Evolutionary conservation across 2,113 vertebrate species (phyloP).

Genomic region (Dasyurus viverrinus): DNA sequence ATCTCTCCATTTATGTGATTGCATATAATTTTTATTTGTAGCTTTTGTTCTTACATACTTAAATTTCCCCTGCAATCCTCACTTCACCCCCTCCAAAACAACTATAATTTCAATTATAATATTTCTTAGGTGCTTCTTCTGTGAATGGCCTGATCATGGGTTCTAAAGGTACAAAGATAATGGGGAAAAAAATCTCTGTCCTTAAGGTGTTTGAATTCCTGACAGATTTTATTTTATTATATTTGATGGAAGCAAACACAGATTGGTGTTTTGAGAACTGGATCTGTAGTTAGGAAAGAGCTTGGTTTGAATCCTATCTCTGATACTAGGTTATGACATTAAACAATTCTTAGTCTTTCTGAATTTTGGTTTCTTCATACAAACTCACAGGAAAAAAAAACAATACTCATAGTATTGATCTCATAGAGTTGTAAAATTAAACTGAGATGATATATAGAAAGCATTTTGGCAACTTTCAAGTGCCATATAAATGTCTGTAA

Average conservation of each 20-base stretch:
- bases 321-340: background rate
- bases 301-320: background rate
- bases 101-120: background rate
- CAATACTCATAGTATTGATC: background rate
- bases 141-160: background rate
- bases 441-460: background rate
- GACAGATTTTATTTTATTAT: background rate
- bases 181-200: background rate
- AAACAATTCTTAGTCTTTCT: background rate
- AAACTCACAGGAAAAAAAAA: background rate
- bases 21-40: background rate
- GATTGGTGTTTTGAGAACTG: background rate
- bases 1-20: background rate
- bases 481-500: background rate
- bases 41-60: background rate
- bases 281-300: background rate
- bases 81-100: background rate
- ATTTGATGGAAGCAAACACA: background rate
- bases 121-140: background rate
- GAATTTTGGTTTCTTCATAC: background rate
- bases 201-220: background rate
- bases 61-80: background rate
- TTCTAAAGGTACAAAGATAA: background rate
- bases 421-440: background rate
- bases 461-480: background rate